phyloP scores from a whole-genome alignment of 37 sponge, comb jelly and placozoan genomes.

The Geodia barretti region DNA sequence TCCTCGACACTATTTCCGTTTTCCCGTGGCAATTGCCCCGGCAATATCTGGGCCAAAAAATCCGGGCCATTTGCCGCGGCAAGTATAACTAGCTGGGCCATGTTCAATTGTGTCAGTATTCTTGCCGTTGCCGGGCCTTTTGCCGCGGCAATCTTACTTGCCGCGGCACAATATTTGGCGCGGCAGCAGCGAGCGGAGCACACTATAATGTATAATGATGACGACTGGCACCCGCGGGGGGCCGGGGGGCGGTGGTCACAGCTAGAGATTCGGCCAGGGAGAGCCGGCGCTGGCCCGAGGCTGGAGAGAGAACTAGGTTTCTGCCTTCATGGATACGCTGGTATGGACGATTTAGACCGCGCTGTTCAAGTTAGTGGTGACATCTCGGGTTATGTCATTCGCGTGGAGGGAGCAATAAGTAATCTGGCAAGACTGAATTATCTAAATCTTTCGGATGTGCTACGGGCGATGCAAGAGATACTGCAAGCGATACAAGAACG shows the following conservation, averaged over 20 bases:
- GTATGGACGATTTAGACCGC: too few relatives aligned
- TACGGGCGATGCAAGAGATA: not conserved
- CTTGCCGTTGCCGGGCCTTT: not conserved
- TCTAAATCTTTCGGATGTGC: not conserved
- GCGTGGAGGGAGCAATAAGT: not conserved
- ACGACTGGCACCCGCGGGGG: too few relatives aligned
- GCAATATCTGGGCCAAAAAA: not conserved
- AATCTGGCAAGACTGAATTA: not conserved
- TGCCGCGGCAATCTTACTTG: not conserved
- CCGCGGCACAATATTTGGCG: not conserved
- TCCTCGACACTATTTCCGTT: too few relatives aligned
- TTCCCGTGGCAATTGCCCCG: not conserved
- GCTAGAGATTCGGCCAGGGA: too few relatives aligned
- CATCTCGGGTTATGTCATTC: not conserved
- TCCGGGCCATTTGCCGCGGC: not conserved
- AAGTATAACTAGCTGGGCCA: not conserved
- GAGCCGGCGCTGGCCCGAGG: too few relatives aligned
- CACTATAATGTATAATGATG: too few relatives aligned
- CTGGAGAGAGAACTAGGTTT: too few relatives aligned
- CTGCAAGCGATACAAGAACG: not conserved
- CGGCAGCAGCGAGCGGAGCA: not conserved
- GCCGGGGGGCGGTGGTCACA: too few relatives aligned
- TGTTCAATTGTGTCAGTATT: not conserved
- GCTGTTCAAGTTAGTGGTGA: not conserved
- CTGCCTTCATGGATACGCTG: too few relatives aligned